A percentile compares a stretch with the other conserved stretches of the same genome.
Conservation (phyloP, 2,888 invertebrate species). For the Lasioglossum marginatum region DNA sequence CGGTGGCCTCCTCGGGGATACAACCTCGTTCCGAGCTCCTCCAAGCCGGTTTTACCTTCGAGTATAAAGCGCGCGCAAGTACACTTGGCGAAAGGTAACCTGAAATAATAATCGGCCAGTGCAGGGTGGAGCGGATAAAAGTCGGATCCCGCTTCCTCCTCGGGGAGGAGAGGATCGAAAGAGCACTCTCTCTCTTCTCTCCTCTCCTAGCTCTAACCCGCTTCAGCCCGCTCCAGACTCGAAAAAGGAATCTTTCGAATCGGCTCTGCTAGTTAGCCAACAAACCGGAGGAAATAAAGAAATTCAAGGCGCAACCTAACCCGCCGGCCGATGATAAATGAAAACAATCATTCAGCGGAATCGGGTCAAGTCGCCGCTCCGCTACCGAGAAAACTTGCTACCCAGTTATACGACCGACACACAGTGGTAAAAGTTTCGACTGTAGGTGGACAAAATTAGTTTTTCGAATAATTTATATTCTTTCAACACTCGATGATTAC, state of each 20-base stretch:
- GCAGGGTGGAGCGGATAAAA: slow-evolving; percentile 71
- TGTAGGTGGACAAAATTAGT: no score
- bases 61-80: slow-evolving; percentile 76
- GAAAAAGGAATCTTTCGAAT: slow-evolving; percentile 4
- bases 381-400: neutral
- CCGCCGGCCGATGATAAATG: neutral
- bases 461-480: no score
- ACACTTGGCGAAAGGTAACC: slow-evolving; percentile 77
- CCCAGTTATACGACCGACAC: neutral
- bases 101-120: slow-evolving; percentile 78
- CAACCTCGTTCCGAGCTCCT: slow-evolving; percentile 76
- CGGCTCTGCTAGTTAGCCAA: neutral
- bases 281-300: neutral
- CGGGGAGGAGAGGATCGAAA: slow-evolving; percentile 52
- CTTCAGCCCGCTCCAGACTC: neutral
- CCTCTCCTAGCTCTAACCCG: neutral
- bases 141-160: slow-evolving; percentile 69
- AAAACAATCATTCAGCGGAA: neutral
- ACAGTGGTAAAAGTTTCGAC: no score
- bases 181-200: neutral
- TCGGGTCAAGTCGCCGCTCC: neutral
- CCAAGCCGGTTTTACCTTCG: slow-evolving; percentile 76
- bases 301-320: neutral
- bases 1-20: slow-evolving; percentile 73
- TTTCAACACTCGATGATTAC: no score